phyloP scores from a whole-genome alignment of 2,113 vertebrate species.

The Gallinago paraguaiae region DNA sequence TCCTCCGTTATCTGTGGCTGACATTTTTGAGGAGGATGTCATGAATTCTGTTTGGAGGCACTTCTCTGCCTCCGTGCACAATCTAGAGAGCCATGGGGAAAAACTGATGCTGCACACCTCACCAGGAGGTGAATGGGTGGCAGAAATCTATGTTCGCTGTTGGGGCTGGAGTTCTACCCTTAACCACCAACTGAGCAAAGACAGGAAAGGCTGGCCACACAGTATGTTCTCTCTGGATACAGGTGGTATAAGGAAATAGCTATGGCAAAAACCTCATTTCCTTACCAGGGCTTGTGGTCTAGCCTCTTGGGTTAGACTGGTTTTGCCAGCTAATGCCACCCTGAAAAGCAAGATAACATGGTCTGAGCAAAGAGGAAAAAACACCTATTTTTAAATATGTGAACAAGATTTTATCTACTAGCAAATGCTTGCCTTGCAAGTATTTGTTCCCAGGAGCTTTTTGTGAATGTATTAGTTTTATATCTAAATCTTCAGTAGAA shows the following conservation, averaged over 20 bases:
- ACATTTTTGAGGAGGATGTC: neutral
- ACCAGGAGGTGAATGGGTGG: neutral
- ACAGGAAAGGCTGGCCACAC: neutral
- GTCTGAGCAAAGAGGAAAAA: neutral
- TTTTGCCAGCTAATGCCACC: neutral
- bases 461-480: neutral
- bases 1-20: neutral
- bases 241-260: neutral
- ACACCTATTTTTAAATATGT: neutral
- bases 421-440: neutral
- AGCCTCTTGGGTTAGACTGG: neutral
- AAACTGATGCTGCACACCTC: neutral
- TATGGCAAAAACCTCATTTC: neutral
- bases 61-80: neutral
- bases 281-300: neutral
- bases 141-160: neutral
- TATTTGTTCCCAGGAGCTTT: neutral
- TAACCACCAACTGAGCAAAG: accelerated
- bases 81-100: neutral
- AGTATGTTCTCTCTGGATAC: neutral
- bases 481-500: neutral
- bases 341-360: neutral
- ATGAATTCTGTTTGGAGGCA: neutral
- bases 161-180: neutral
- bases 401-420: neutral